A percentile compares a stretch with the other conserved stretches of the same genome.
Conservation (phyloP, 2,113 vertebrate species). For the Platysteira castanea region DNA sequence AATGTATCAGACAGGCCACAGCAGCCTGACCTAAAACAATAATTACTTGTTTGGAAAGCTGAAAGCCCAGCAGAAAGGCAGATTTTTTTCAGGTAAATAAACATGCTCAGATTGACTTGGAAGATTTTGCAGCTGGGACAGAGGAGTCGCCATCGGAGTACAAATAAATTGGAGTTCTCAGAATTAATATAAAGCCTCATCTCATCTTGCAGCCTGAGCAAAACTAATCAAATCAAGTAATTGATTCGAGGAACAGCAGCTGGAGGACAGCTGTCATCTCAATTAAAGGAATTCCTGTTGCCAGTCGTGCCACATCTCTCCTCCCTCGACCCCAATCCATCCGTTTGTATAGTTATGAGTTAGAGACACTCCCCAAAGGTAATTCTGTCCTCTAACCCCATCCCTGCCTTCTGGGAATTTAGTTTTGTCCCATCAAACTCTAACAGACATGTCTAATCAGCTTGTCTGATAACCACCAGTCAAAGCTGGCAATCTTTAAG, state of each 20-base stretch:
- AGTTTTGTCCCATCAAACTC: not conserved
- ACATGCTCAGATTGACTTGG: not conserved
- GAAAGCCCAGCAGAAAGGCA: not conserved
- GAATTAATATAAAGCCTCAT: not conserved
- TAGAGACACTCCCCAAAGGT: not conserved
- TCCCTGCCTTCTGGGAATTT: not conserved
- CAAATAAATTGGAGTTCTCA: not conserved
- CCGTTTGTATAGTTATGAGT: not conserved
- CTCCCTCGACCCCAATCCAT: not conserved
- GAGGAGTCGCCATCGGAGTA: rapidly evolving
- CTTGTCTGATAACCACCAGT: not conserved
- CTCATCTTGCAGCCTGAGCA: not conserved
- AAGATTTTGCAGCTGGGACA: not conserved
- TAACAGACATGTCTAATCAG: not conserved
- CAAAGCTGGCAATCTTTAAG: not conserved
- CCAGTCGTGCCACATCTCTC: not conserved
- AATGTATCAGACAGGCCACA: not conserved
- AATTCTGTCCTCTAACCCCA: not conserved
- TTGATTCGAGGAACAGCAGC: not conserved
- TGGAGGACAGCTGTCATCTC: not conserved
- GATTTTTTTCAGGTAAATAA: not conserved
- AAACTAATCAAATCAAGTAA: not conserved
- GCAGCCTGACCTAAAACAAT: not conserved
- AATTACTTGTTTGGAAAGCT: not conserved
- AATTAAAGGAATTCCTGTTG: not conserved